Evolutionary conservation across 2,888 invertebrate species (phyloP).

Genomic region (Ryuthela nishihirai): DNA sequence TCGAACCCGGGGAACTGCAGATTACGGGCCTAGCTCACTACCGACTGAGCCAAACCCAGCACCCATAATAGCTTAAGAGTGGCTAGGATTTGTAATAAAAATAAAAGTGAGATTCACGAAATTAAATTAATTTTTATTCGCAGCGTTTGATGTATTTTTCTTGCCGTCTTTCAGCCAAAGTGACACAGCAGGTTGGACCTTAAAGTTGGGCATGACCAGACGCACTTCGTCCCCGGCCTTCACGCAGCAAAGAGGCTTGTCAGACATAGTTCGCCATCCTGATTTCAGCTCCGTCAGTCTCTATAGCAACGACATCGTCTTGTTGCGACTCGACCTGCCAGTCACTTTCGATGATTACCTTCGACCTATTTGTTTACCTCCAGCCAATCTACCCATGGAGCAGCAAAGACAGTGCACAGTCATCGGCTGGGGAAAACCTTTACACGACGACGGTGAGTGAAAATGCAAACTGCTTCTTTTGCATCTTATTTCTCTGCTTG

Average conservation of each 20-base stretch:
- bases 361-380: constrained; percentile 42
- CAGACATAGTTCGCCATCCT: constrained; percentile 38
- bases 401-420: constrained; percentile 51
- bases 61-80: too few species aligned
- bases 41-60: too few species aligned
- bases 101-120: too few species aligned
- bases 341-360: constrained; percentile 42
- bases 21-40: too few species aligned
- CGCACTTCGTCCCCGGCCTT: constrained; percentile 41
- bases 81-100: too few species aligned
- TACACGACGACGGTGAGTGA: constrained; percentile 39
- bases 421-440: constrained; percentile 43
- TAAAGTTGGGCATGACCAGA: constrained; percentile 43
- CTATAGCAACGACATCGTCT: constrained; percentile 42
- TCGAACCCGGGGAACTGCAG: too few species aligned
- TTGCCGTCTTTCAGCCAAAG: constrained; percentile 35
- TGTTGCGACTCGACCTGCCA: constrained; percentile 37
- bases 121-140: too few species aligned
- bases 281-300: constrained; percentile 39
- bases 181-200: constrained; percentile 40
- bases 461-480: background rate
- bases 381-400: constrained; percentile 11
- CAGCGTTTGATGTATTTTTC: too few species aligned
- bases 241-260: constrained; percentile 37
- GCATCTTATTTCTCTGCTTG: background rate